Evolutionary conservation across 2,888 invertebrate genomes (phyloP).

Genomic region (Latheticus oryzae): DNA sequence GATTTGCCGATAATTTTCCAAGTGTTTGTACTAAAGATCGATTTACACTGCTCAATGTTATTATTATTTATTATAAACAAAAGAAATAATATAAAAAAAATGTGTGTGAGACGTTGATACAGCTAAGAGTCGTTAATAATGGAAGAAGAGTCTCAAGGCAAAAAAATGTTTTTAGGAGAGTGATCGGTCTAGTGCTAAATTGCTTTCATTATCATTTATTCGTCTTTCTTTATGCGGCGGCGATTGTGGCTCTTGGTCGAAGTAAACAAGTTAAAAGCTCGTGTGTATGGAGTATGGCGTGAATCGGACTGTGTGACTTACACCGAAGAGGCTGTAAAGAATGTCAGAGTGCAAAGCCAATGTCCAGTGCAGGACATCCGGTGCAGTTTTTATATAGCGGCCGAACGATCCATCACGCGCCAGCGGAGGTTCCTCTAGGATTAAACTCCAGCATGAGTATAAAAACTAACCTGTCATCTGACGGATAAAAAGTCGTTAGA

Average conservation of each 20-base stretch:
- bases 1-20: conserved; percentile 52
- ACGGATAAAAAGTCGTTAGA: conserved; percentile 21
- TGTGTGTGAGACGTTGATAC: background rate
- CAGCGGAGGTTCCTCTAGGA: conserved; percentile 28
- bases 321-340: conserved; percentile 31
- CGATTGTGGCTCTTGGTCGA: conserved; percentile 13
- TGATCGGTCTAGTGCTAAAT: conserved; percentile 19
- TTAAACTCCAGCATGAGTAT: conserved; percentile 30
- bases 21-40: conserved; percentile 40
- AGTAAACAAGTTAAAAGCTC: conserved; percentile 43
- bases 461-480: conserved; percentile 24
- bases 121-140: conserved; percentile 2
- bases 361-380: conserved; percentile 43
- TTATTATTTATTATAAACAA: conserved; percentile 32
- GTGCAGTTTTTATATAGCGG: conserved; percentile 34
- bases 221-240: too few relatives aligned
- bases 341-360: conserved; percentile 37
- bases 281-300: conserved; percentile 35
- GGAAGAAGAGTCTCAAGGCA: background rate
- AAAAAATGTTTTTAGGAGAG: conserved; percentile 23
- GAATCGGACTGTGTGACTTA: conserved; percentile 31
- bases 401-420: conserved; percentile 39
- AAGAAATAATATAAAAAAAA: background rate
- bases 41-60: conserved; percentile 33
- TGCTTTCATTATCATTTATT: conserved; percentile 37